A percentile compares a stretch with the other conserved stretches of the same genome.
These are phyloP conservation scores for Tetraneura akinire DNA, from an alignment of 1,140 invertebrate genomes.

Conservation along the genomic window DNA sequence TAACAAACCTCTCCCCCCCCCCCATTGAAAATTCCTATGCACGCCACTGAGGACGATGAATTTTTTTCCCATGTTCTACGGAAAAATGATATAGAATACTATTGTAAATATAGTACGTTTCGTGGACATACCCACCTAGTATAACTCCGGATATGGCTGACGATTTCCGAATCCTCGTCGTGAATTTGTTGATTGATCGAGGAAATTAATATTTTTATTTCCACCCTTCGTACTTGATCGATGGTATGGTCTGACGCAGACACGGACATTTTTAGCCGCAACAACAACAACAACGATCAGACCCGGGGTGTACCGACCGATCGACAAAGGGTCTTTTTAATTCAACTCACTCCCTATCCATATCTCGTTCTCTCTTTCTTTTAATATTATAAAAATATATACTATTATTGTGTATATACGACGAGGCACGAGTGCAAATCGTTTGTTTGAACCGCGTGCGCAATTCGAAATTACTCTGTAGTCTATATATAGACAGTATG, in stretches of 20 bases:
- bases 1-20: too few relatives aligned
- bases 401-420: neutral
- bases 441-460: neutral
- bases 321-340: slow-evolving; percentile 27
- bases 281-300: neutral
- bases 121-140: too few relatives aligned
- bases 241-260: neutral
- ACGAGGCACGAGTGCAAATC: neutral
- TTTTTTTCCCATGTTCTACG: too few relatives aligned
- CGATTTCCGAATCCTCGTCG: too few relatives aligned
- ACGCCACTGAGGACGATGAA: too few relatives aligned
- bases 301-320: too few relatives aligned
- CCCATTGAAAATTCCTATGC: too few relatives aligned
- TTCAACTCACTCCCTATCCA: neutral
- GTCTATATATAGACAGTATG: too few relatives aligned
- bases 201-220: slow-evolving; percentile 8
- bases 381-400: neutral
- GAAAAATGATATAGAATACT: too few relatives aligned
- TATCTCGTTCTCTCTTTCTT: neutral
- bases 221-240: neutral
- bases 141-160: too few relatives aligned
- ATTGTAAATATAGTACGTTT: too few relatives aligned
- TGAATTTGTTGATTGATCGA: neutral
- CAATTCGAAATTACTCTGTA: neutral
- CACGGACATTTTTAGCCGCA: neutral